Base-by-base conservation (phyloP, 2,888 invertebrate species). In the Cremastinae sp. region DNA sequence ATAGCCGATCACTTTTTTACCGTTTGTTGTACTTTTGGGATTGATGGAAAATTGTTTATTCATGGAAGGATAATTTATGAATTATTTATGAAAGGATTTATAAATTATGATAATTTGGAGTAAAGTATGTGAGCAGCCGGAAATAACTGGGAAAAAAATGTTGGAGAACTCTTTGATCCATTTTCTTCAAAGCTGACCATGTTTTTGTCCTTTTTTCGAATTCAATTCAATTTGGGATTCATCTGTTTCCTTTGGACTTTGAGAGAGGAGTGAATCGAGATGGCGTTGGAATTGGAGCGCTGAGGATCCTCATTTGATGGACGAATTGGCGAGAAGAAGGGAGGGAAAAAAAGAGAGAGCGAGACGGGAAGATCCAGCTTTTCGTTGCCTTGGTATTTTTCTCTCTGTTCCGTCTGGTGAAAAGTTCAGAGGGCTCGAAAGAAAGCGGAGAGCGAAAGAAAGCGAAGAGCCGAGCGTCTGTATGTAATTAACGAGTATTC, bases 401-500 rank as follows among this genome's bases (percentile, higher is more conserved):
- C 9, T 66, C 43, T 56, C 59, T 74, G 28, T 28, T 28, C 28
- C 28, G 5, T 64, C 47, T 51, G 9, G 69, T 53, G 59, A 73
- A 79, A 78, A 76, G 75, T 83, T 79, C 28, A 9, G 51, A 56
- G 65, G 53, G 58, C 69, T 53, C 62, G 37, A 58, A 71, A 73
- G 61, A 65, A 64, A 64, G 59, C 64, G 65, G 66, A 71, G 68
- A 69, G 61, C 28, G 66, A 76, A 43, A 55, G 55, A 51, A 74
- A 74, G 74, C 45, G 70, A 66, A 69, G 49, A 58, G 37, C 45
- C 59, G 68, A 51, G 61, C 55, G 66, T 79, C 82, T 75, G 71
- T 71, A 78, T 82, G 82, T 86, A 85, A 85, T 85, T 86, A 85
- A 86, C 85, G 83, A 83, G 82, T 83, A 81, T 85, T 84, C 83